These are phyloP conservation scores for Gryon sp. DNA, from an alignment of 1,140 invertebrate genomes.

Conservation along the genomic window DNA sequence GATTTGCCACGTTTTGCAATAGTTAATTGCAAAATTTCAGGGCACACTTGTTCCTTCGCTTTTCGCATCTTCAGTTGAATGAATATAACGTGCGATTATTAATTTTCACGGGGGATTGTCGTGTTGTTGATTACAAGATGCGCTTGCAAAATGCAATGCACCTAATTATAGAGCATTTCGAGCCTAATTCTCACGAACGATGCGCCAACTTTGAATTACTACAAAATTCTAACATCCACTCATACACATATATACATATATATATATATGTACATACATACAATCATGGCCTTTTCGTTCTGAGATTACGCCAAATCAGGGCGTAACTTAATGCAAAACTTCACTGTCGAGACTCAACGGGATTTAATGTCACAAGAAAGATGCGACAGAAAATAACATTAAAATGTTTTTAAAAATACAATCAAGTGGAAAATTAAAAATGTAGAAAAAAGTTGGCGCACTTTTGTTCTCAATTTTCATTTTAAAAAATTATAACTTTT, in stretches of 20 bases:
- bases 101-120: slow-evolving; percentile 43
- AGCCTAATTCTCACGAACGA: slow-evolving; percentile 38
- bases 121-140: slow-evolving; percentile 37
- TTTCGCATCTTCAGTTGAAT: slow-evolving; percentile 27
- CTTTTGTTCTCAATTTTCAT: no score
- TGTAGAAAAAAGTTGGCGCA: no score
- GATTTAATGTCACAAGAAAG: no score
- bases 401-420: no score
- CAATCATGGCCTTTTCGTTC: slow-evolving; percentile 1
- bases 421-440: no score
- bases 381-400: no score
- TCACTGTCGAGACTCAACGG: no score
- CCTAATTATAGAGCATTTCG: slow-evolving; percentile 58
- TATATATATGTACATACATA: background rate
- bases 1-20: background rate
- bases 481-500: no score
- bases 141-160: slow-evolving; percentile 29
- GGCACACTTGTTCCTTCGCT: slow-evolving; percentile 19
- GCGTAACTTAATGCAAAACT: slow-evolving; percentile 9
- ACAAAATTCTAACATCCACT: background rate
- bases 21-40: slow-evolving; percentile 21
- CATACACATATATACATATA: background rate
- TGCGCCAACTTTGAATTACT: background rate
- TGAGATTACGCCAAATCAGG: slow-evolving; percentile 14
- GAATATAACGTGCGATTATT: slow-evolving; percentile 40